A percentile compares a stretch with the other conserved stretches of the same genome.
phyloP scores from a whole-genome alignment of 2,888 invertebrate genomes.

The Megaustenia siamemsis region DNA sequence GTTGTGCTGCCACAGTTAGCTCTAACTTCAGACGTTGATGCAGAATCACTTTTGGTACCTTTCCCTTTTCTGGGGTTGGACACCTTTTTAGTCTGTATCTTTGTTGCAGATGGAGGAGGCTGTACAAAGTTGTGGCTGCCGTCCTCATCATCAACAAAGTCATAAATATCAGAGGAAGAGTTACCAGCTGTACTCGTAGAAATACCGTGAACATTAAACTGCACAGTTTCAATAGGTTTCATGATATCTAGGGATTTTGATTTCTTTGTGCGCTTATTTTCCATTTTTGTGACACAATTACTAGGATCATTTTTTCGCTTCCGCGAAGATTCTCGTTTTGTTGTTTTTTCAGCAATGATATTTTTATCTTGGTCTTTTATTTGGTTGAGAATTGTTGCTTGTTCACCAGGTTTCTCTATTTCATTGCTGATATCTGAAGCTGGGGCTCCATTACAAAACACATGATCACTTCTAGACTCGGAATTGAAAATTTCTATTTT shows the following conservation, averaged over 20 bases:
- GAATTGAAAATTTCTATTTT: constrained; percentile 50
- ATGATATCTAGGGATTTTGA: neutral
- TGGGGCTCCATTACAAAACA: neutral
- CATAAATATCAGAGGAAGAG: constrained; percentile 51
- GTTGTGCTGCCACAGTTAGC: neutral
- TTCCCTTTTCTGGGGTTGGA: constrained; percentile 29
- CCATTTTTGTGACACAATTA: neutral
- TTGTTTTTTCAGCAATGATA: constrained; percentile 5
- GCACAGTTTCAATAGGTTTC: constrained; percentile 1
- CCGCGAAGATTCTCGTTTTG: constrained; percentile 23
- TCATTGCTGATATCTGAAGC: neutral
- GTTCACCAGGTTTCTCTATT: neutral
- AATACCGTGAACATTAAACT: neutral
- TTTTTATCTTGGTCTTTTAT: constrained; percentile 7
- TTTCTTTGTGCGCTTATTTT: constrained; percentile 30
- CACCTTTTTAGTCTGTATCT: constrained; percentile 40
- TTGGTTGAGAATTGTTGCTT: neutral
- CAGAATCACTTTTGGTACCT: neutral
- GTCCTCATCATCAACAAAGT: constrained; percentile 52
- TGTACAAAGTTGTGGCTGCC: constrained; percentile 22
- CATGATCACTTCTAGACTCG: neutral
- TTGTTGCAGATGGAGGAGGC: constrained; percentile 42
- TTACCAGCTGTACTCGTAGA: neutral
- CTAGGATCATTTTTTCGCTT: constrained; percentile 12
- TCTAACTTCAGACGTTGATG: neutral